Evolutionary conservation across 2,888 invertebrate genomes (phyloP).

Genomic region (Brenthis daphne): DNA sequence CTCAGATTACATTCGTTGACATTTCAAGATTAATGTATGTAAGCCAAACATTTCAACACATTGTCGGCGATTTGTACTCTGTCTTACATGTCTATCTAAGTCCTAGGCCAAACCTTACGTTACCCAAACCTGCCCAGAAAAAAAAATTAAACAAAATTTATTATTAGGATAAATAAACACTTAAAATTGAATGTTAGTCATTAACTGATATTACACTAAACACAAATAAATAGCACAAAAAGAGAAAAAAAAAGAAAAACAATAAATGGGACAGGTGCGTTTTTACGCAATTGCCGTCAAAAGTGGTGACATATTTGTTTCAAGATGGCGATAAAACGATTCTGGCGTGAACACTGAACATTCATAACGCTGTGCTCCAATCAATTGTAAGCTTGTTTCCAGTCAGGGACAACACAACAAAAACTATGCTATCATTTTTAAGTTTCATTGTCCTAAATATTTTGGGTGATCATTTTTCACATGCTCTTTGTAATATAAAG

Average conservation of each 20-base stretch:
- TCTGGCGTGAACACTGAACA: conserved; percentile 33
- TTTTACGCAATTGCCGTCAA: conserved; percentile 26
- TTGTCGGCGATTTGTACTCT: conserved; percentile 81
- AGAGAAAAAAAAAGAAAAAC: conserved; percentile 56
- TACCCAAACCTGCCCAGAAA: conserved; percentile 82
- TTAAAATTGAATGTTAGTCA: conserved; percentile 65
- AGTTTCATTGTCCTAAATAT: conserved; percentile 41
- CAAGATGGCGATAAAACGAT: conserved; percentile 26
- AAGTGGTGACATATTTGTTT: conserved; percentile 27
- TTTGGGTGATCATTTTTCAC: conserved; percentile 39
- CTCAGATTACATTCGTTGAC: conserved; percentile 84
- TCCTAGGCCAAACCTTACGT: conserved; percentile 83
- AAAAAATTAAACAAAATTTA: conserved; percentile 61
- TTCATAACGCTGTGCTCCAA: conserved; percentile 32
- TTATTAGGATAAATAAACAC: conserved; percentile 67
- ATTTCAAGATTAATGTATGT: conserved; percentile 79
- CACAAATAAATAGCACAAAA: conserved; percentile 63
- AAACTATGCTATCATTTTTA: conserved; percentile 52
- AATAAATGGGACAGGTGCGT: conserved; percentile 57
- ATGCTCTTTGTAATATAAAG: neutral
- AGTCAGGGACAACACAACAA: conserved; percentile 75
- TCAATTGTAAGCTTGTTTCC: conserved; percentile 41
- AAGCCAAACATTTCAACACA: conserved; percentile 78
- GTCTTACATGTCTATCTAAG: conserved; percentile 80
- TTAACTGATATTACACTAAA: conserved; percentile 75